These are phyloP conservation scores for Poeciliopsis turrubarensis DNA, from an alignment of 2,113 vertebrate genomes.

Conservation along the genomic window DNA sequence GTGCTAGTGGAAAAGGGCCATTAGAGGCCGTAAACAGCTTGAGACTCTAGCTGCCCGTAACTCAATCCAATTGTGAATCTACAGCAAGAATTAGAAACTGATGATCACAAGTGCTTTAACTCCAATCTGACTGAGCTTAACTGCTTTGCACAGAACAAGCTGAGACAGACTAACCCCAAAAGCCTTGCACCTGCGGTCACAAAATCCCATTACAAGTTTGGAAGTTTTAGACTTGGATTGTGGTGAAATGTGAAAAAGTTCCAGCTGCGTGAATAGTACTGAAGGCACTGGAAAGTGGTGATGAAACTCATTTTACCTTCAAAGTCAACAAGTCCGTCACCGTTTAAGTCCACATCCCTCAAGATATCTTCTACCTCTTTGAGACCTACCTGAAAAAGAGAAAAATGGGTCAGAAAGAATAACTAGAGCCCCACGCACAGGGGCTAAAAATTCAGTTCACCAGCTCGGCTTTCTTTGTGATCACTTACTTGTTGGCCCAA, in stretches of 20 bases:
- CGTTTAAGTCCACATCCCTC: conserved; percentile 95
- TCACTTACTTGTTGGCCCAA: conserved; percentile 86
- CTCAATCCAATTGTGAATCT: too few relatives aligned
- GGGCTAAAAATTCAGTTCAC: background rate
- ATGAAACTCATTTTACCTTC: conserved; percentile 84
- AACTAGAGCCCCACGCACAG: background rate
- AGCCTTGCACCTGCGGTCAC: background rate
- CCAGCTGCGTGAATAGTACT: background rate
- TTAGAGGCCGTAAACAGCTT: too few relatives aligned
- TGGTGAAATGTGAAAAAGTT: background rate
- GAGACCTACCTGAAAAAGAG: conserved; percentile 85
- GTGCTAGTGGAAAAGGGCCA: too few relatives aligned
- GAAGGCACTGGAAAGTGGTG: too few relatives aligned
- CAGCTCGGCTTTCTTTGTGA: background rate
- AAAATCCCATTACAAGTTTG: background rate
- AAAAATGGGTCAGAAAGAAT: background rate
- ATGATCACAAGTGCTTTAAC: background rate
- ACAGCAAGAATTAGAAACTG: too few relatives aligned
- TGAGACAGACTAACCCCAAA: background rate
- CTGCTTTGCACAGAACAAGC: background rate
- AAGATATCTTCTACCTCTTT: conserved; percentile 97
- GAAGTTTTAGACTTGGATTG: background rate
- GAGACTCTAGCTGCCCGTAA: too few relatives aligned
- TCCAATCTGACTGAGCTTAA: background rate
- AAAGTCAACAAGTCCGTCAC: conserved; percentile 95